Base-by-base conservation (phyloP, 2,888 invertebrate genomes). In the Merodon equestris region DNA sequence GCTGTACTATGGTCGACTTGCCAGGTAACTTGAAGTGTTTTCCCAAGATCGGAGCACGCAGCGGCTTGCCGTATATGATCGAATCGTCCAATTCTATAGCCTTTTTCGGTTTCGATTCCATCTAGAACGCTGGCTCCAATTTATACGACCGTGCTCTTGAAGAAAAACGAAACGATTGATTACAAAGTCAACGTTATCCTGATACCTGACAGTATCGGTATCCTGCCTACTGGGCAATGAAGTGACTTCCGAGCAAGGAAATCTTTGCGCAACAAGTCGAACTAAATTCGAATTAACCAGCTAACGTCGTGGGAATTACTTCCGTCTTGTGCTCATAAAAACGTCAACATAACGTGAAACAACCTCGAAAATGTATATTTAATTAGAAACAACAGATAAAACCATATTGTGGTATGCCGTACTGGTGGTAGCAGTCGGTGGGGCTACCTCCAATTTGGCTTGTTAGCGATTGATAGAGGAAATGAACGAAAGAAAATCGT, bases 11-110 rank as follows among this genome's bases (percentile, higher is more conserved):
- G 0, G 81, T 84, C 60, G 83, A 83, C 10, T 84, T 84, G 0
- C 87, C 86, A 0, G 93, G 92, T 82, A 93, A 87, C 53, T 86
- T 71, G 85, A 92, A 91, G 87, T 92, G 90, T 81, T 90, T 87
- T 10, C 93, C 93, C 56, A 94, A 89, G 83, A 92, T 89, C 19
- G 93, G 92, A 48, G 90, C 90, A 2, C 86, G 85, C 15, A 93
- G 87, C 50, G 91, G 87, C 74, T 86, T 90, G 27, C 93, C 93
- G 86, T 90, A 92, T 27, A 27, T 7, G 27, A 27, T 7, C 3
- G 7, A 82, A 48, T 36, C 58, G 54, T n/a, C 81, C 82, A 27
- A 27, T 7, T 27, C 27, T 2, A 27, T 27, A 2, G 27, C 27
- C 7, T 7, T 27, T 27, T 27, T 27, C 27, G 27, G 27, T 27